Evolutionary conservation across 1,140 invertebrate species (phyloP).

Genomic region (Drosophila ohnishii): DNA sequence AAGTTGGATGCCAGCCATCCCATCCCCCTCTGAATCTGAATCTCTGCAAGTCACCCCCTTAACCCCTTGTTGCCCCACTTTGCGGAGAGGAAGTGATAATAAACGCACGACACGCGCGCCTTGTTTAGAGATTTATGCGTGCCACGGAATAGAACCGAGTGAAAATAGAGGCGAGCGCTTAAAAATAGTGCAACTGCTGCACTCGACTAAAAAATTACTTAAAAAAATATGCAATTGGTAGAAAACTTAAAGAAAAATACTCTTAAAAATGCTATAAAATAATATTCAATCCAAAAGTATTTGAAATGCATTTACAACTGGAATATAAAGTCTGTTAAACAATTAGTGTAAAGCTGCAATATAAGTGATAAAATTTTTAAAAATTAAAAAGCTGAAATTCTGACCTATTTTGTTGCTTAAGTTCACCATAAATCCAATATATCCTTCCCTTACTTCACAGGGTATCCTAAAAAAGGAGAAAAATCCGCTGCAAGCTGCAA

Average conservation of each 20-base stretch:
- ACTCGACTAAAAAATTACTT: constrained; percentile 8
- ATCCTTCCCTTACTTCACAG: not conserved
- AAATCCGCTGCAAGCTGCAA: constrained; percentile 62
- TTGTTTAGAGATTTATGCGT: constrained; percentile 81
- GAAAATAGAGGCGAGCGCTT: constrained; percentile 28
- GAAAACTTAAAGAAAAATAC: not conserved
- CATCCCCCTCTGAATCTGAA: constrained; percentile 14
- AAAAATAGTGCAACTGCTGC: constrained; percentile 11
- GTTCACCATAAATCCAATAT: not conserved
- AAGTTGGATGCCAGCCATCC: constrained; percentile 55
- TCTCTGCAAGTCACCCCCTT: constrained; percentile 6
- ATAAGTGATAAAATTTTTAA: too few species aligned
- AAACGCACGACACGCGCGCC: constrained; percentile 76
- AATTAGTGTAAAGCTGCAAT: too few species aligned
- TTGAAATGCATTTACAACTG: too few species aligned
- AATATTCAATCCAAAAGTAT: too few species aligned
- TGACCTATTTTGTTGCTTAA: not conserved
- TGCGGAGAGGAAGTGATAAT: constrained; percentile 72
- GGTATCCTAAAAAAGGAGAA: constrained; percentile 22
- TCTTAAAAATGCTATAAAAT: too few species aligned
- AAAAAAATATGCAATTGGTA: not conserved
- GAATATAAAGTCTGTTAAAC: not conserved
- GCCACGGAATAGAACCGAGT: constrained; percentile 53
- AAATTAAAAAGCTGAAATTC: too few species aligned
- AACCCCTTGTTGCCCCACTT: constrained; percentile 21